Conservation (phyloP, 2,888 invertebrate genomes). For the Phania funesta region DNA sequence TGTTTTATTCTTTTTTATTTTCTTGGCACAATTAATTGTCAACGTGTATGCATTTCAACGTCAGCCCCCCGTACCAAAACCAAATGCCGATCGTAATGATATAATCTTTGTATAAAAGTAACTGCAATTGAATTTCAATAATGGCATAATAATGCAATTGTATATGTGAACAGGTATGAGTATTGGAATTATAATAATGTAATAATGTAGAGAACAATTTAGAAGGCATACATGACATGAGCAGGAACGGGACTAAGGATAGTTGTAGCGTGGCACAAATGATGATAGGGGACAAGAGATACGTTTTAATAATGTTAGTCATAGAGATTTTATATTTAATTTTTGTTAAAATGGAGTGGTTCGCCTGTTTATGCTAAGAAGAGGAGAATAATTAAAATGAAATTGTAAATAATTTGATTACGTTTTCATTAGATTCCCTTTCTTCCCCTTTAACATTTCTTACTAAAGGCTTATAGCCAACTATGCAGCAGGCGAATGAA, state of each 20-base stretch:
- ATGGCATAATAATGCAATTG: neutral
- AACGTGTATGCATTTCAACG: constrained; percentile 79
- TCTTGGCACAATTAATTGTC: constrained; percentile 79
- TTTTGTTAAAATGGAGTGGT: constrained; percentile 9
- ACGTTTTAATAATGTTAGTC: constrained; percentile 10
- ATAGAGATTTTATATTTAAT: neutral
- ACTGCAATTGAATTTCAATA: constrained; percentile 32
- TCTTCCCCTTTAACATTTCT: neutral
- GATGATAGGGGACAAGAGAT: constrained; percentile 6
- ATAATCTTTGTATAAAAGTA: constrained; percentile 75
- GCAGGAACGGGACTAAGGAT: constrained; percentile 1
- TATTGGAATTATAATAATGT: neutral
- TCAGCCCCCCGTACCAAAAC: constrained; percentile 76
- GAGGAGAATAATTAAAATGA: neutral
- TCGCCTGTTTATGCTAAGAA: neutral
- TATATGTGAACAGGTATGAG: neutral
- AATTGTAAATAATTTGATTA: constrained; percentile 31
- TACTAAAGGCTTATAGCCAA: neutral
- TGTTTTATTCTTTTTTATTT: constrained; percentile 79
- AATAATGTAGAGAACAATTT: constrained; percentile 12
- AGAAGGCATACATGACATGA: constrained; percentile 14
- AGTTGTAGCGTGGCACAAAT: neutral
- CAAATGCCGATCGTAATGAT: constrained; percentile 75
- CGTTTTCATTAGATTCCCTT: neutral
- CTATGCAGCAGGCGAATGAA: constrained; percentile 1